Percentiles rank a stretch among this genome's conserved stretches.
Evolutionary conservation across 1,140 invertebrate species (phyloP).

Genomic region (Heliconius eleuchia): DNA sequence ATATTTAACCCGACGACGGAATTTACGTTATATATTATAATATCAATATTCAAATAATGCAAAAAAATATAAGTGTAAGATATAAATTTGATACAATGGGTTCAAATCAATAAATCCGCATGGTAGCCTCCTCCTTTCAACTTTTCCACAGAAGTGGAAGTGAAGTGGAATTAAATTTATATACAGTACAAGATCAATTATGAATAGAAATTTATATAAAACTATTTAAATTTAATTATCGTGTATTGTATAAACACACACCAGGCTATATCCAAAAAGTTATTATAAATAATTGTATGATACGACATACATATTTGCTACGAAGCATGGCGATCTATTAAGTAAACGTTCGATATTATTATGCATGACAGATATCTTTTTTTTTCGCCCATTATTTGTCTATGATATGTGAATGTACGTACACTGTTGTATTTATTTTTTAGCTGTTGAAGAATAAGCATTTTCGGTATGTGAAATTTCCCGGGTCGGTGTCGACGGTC

Average conservation of each 20-base stretch:
- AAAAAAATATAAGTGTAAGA: too few relatives aligned
- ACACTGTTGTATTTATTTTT: conserved; percentile 80
- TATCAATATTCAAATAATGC: not conserved
- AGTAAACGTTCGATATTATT: conserved; percentile 18
- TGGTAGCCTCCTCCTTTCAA: too few relatives aligned
- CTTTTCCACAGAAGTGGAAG: too few relatives aligned
- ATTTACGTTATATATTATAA: not conserved
- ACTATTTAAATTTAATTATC: not conserved
- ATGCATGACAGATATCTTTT: conserved; percentile 35
- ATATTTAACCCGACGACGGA: not conserved
- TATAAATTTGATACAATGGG: too few relatives aligned
- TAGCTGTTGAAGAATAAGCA: conserved; percentile 81
- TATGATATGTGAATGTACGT: conserved; percentile 55
- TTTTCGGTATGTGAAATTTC: conserved; percentile 82
- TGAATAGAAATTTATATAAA: too few relatives aligned
- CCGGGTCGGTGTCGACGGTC: conserved; percentile 78
- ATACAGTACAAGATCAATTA: too few relatives aligned
- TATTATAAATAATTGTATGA: not conserved
- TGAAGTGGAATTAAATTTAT: too few relatives aligned
- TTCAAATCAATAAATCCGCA: too few relatives aligned
- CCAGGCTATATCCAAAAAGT: not conserved
- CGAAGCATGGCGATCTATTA: conserved; percentile 31
- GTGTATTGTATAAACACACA: not conserved
- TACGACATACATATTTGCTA: conserved; percentile 6
- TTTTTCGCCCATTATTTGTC: conserved; percentile 43